Evolutionary conservation across 2,888 invertebrate species (phyloP), one percentile per base, ranked within the genome.

Genomic region (Aplocera efformata): DNA sequence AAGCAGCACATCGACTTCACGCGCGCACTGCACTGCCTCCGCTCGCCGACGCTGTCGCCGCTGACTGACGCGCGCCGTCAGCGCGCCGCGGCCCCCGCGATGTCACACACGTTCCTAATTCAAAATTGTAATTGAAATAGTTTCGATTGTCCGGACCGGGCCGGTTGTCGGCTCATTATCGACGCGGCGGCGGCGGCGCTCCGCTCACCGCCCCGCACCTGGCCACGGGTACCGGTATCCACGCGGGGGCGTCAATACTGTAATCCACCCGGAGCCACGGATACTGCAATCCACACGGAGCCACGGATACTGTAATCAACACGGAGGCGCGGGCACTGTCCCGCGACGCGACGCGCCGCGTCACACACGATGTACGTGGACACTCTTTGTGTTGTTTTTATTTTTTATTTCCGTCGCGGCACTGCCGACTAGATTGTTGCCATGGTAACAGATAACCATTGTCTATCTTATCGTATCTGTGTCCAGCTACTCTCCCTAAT

Each of bases 1-100:
- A 79, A 41, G 57, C 84, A 82, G 56, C 84, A 84, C 83, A 83
- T 80, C 34, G 29, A 25, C 22, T n/a, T n/a, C n/a, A n/a, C 23
- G 29, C 11, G 36, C 23, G 37, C 32, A 8, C 44, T 11, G 32
- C 32, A 20, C 22, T 10, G 33, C 10, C 31, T 28, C 10, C 35
- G 3, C 13, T 28, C 36, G 32, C 24, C 29, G 33, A 7, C 20
- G 13, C 25, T 6, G 13, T 23, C 22, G 22, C 21, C 10, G 20
- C 7, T n/a, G n/a, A 17, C 13, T 17, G 13, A 3, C 13, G 5
- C 13, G 3, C 3, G 13, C 24, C 29, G 33, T 9, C 20, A 11
- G 10, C 10, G 4, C 17, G 13, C 10, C 20, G 13, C 25, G n/a
- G 13, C 13, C 22, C 23, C 22, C 10, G 21, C 7, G 32, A 23